phyloP scores from a whole-genome alignment of 1,140 invertebrate species.

The Drosophila melanica region DNA sequence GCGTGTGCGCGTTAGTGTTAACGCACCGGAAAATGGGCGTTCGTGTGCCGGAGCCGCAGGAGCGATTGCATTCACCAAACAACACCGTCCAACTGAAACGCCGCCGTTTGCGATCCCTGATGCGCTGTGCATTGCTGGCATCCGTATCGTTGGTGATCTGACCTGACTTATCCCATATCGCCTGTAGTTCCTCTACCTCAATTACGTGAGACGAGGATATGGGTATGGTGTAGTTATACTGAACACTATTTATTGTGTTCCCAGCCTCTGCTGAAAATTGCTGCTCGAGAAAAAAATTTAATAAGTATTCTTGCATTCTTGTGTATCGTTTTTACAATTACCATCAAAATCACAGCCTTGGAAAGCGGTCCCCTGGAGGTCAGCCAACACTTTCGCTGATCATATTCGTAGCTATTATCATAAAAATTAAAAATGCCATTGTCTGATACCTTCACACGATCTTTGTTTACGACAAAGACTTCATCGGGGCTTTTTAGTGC shows the following conservation, averaged over 20 bases:
- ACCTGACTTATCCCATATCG: slow-evolving; percentile 60
- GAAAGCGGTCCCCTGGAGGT: slow-evolving; percentile 52
- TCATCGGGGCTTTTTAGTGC: slow-evolving; percentile 87
- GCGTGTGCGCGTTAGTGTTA: too few species aligned
- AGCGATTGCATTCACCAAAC: slow-evolving; percentile 90
- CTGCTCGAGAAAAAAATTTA: slow-evolving; percentile 82
- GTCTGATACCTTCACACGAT: slow-evolving; percentile 88
- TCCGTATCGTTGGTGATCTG: slow-evolving; percentile 37
- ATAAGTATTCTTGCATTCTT: neutral
- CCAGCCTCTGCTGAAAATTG: slow-evolving; percentile 87
- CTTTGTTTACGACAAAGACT: slow-evolving; percentile 90
- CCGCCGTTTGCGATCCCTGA: slow-evolving; percentile 85
- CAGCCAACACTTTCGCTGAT: slow-evolving; percentile 47
- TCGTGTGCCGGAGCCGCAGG: slow-evolving; percentile 92
- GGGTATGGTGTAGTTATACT: slow-evolving; percentile 92
- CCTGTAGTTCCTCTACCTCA: slow-evolving; percentile 57
- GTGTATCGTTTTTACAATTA: slow-evolving; percentile 16
- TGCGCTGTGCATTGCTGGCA: slow-evolving; percentile 18
- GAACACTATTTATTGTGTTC: slow-evolving; percentile 90
- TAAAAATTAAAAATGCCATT: slow-evolving; percentile 90
- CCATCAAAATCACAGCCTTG: slow-evolving; percentile 55
- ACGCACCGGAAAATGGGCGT: slow-evolving; percentile 87
- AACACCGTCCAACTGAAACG: slow-evolving; percentile 91
- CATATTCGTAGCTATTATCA: slow-evolving; percentile 91
- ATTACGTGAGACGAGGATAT: slow-evolving; percentile 78